Conservation (phyloP, 2,797 vertebrate species). For the Myoxocephalus aenaeus region DNA sequence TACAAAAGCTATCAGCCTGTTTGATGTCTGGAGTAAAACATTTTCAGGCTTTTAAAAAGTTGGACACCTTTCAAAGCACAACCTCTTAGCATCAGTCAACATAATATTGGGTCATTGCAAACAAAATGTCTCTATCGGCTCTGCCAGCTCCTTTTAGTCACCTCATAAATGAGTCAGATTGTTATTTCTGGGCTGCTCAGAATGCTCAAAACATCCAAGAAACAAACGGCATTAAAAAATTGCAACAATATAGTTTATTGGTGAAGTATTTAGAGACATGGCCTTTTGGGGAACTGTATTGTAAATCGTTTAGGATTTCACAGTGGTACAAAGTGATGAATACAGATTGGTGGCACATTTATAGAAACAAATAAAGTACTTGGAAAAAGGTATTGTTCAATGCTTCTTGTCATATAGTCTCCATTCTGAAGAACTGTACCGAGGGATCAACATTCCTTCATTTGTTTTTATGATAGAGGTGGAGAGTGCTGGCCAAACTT, state of each 20-base stretch:
- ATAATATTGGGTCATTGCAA: conserved; percentile 12
- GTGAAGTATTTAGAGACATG: not conserved
- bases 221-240: not conserved
- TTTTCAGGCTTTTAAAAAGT: not conserved
- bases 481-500: not conserved
- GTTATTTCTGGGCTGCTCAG: conserved; percentile 19
- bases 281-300: not conserved
- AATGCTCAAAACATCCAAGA: not conserved
- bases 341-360: not conserved
- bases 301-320: not conserved
- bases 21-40: not conserved
- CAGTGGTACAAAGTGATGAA: not conserved
- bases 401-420: not conserved
- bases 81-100: conserved; percentile 23
- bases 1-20: not conserved
- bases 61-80: conserved; percentile 1
- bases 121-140: conserved; percentile 12
- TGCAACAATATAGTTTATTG: not conserved
- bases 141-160: conserved; percentile 46
- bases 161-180: conserved; percentile 29
- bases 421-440: not conserved
- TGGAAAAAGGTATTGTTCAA: not conserved
- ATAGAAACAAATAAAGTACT: not conserved
- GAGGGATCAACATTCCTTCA: too few species aligned
- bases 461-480: not conserved